Conservation (phyloP, 2,888 invertebrate genomes). For the Melanostoma scalare region DNA sequence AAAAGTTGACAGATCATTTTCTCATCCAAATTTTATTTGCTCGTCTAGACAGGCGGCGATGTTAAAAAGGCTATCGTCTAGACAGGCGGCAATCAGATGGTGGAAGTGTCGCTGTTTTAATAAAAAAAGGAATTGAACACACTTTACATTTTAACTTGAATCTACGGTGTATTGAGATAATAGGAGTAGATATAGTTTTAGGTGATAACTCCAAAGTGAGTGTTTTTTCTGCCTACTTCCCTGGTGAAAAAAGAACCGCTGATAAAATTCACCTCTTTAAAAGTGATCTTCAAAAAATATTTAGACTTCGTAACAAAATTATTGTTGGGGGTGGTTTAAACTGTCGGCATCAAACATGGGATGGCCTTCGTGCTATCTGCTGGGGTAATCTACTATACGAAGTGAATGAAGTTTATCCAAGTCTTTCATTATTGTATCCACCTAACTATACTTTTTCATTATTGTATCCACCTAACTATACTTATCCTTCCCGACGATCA, state of each 20-base stretch:
- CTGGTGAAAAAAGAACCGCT: slow-evolving; percentile 6
- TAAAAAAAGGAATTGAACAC: background rate
- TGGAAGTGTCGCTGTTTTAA: background rate
- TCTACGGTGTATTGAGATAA: background rate
- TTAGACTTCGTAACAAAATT: background rate
- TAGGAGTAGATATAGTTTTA: slow-evolving; percentile 2
- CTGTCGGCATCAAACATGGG: slow-evolving; percentile 19
- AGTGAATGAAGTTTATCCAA: background rate
- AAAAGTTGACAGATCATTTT: background rate
- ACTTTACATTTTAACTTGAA: background rate
- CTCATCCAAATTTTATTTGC: slow-evolving; percentile 6
- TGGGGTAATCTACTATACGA: slow-evolving; percentile 16
- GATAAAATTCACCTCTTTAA: slow-evolving; percentile 3
- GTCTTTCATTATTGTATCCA: slow-evolving; percentile 15
- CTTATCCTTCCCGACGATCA: slow-evolving; percentile 26
- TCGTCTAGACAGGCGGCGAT: no score
- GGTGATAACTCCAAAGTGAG: background rate
- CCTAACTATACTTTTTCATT: background rate
- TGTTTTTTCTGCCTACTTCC: slow-evolving; percentile 1
- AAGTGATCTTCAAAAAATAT: background rate
- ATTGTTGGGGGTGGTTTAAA: slow-evolving; percentile 2
- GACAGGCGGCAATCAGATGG: background rate
- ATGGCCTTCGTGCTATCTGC: slow-evolving; percentile 2
- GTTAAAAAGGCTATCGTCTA: no score
- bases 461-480: slow-evolving; percentile 14